Conservation (phyloP, 2,888 invertebrate species). For the Operophtera brumata region DNA sequence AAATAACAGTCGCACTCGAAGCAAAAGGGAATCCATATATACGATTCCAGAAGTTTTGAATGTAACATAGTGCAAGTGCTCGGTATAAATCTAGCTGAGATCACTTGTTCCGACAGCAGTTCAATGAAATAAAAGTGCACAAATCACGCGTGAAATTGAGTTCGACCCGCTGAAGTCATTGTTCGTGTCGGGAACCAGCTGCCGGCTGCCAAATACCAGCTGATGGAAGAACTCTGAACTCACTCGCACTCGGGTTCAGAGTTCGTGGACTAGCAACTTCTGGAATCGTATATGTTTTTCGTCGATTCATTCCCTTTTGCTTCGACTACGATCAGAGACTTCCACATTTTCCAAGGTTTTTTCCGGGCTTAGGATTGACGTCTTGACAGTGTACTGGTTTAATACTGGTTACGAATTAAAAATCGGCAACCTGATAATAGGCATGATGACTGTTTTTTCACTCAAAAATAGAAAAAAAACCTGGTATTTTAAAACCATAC, state of each 20-base stretch:
- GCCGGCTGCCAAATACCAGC: slow-evolving; percentile 38
- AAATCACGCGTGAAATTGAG: slow-evolving; percentile 80
- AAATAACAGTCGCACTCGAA: slow-evolving; percentile 24
- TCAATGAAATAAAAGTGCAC: slow-evolving; percentile 71
- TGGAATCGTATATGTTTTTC: too few relatives aligned
- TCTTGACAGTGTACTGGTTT: too few relatives aligned
- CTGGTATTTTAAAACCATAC: too few relatives aligned
- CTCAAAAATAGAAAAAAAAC: too few relatives aligned
- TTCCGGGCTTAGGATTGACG: slow-evolving; percentile 5
- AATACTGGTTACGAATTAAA: too few relatives aligned
- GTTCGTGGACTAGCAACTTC: too few relatives aligned
- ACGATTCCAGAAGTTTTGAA: slow-evolving; percentile 23
- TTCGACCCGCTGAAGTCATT: slow-evolving; percentile 68
- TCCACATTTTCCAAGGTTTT: slow-evolving; percentile 14
- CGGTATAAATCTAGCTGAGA: slow-evolving; percentile 35
- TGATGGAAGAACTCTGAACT: slow-evolving; percentile 31
- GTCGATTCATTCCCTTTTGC: too few relatives aligned
- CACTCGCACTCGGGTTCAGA: too few relatives aligned
- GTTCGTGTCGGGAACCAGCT: slow-evolving; percentile 56
- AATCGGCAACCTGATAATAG: too few relatives aligned
- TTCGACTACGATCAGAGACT: too few relatives aligned
- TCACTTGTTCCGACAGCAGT: slow-evolving; percentile 47
- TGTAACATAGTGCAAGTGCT: slow-evolving; percentile 29
- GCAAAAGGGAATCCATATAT: slow-evolving; percentile 24
- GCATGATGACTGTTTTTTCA: too few relatives aligned